These are phyloP conservation scores for Ceratitis capitata DNA, from an alignment of 1,140 invertebrate genomes.

Conservation along the genomic window DNA sequence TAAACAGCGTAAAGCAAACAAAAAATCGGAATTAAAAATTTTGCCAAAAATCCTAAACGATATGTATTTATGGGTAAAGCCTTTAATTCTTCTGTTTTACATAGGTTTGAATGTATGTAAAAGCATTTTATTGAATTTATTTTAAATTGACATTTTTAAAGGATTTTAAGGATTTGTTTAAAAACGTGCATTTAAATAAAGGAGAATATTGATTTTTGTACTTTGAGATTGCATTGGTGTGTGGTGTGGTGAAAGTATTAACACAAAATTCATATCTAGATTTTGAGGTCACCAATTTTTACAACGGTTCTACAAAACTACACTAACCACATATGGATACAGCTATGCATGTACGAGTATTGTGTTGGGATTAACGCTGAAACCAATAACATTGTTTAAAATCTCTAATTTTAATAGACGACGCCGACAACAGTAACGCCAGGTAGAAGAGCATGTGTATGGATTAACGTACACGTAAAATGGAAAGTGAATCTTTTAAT, in stretches of 20 bases:
- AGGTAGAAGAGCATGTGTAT: too few relatives aligned
- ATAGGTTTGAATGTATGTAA: not conserved
- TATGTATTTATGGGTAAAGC: not conserved
- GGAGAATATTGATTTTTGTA: not conserved
- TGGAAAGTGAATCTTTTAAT: not conserved
- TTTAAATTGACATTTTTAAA: not conserved
- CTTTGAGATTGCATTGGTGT: not conserved
- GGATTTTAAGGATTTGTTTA: conserved; percentile 6
- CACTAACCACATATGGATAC: not conserved
- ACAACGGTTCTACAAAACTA: not conserved
- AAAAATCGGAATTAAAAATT: not conserved
- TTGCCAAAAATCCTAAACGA: not conserved
- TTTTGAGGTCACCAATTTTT: not conserved
- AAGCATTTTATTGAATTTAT: conserved; percentile 18
- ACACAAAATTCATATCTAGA: not conserved
- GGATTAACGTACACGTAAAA: too few relatives aligned
- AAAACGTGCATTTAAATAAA: conserved; percentile 5
- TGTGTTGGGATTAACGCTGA: not conserved
- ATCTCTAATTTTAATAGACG: too few relatives aligned
- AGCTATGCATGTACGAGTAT: not conserved
- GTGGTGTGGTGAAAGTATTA: not conserved
- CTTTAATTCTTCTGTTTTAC: not conserved
- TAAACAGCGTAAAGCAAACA: not conserved
- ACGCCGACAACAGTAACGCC: too few relatives aligned
- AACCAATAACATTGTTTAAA: not conserved